phyloP scores from a whole-genome alignment of 2,888 invertebrate genomes.

The Himalopsyche kuldschensis region DNA sequence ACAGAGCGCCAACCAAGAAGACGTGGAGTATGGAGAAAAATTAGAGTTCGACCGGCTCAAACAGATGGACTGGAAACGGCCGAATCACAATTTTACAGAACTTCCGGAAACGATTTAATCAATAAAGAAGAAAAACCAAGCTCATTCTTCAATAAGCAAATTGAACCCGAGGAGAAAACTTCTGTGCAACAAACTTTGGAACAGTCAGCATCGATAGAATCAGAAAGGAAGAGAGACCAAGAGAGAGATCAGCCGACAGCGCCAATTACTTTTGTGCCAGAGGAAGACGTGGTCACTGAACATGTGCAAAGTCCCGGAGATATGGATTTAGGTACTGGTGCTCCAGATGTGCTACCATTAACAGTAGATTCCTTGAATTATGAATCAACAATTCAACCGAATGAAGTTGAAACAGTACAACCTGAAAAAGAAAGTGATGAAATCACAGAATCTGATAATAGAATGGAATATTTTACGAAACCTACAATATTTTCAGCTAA shows the following conservation, averaged over 20 bases:
- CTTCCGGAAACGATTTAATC: conserved; percentile 60
- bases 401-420: conserved; percentile 24
- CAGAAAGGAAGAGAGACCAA: conserved; percentile 33
- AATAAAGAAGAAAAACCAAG: conserved; percentile 43
- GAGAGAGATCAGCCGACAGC: conserved; percentile 42
- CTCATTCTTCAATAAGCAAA: conserved; percentile 38
- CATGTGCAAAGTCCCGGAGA: conserved; percentile 46
- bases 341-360: conserved; percentile 50
- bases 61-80: conserved; percentile 74
- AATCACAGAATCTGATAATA: conserved; percentile 43
- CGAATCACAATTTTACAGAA: conserved; percentile 70
- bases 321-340: conserved; percentile 52
- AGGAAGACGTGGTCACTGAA: conserved; percentile 43
- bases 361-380: conserved; percentile 46
- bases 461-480: conserved; percentile 27
- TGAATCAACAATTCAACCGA: conserved; percentile 43
- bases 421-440: conserved; percentile 45
- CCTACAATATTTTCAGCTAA: conserved; percentile 45
- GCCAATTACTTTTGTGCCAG: conserved; percentile 40
- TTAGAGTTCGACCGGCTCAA: conserved; percentile 61
- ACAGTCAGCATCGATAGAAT: conserved; percentile 44
- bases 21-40: conserved; percentile 75
- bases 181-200: conserved; percentile 45
- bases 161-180: conserved; percentile 37
- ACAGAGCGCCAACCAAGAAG: conserved; percentile 51